Base-by-base conservation (phyloP, 2,113 vertebrate species). In the Vulpes lagopus region DNA sequence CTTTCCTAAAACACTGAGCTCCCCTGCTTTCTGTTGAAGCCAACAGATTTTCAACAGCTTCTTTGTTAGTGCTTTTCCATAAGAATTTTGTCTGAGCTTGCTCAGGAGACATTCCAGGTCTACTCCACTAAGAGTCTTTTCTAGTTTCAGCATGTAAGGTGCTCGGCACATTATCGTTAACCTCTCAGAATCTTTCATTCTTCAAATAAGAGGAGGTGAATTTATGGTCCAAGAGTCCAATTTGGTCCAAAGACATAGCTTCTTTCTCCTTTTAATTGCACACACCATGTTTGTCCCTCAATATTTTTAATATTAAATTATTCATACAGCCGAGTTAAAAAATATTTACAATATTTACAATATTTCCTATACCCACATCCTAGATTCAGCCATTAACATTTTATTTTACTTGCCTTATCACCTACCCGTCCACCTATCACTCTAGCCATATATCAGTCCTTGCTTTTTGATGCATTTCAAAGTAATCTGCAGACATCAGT, bases 41-140 rank as follows among this genome's bases (percentile, higher is more conserved):
- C 96, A 92, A 55, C n/a, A 64, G 76, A 69, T 69, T 97, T 87
- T 94, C 96, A 89, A 74, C 51, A 95, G 65, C 89, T 38, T 95
- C 93, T 82, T 92, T 88, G 80, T 90, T 74, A 20, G n/a, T 53
- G 25, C 20, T 90, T 43, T 93, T 93, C 62, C 81, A 5, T 83
- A 57, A 82, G 43, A 69, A 90, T 30, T 64, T 35, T 95, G 95
- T 92, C 96, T 93, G 73, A 95, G 80, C 96, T 92, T 93, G 95
- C 78, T 95, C 65, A 80, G 82, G 82, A 94, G 96, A 60, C 30
- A 51, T 85, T 94, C 91, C 86, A 96, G 90, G 71, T 57, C 43
- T 27, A 14, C 43, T 91, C 20, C 35, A 69, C 64, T 9, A 27
- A 80, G 51, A 85, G 59, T 14, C 11, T 79, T 80, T 95, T 93